A percentile compares a stretch with the other conserved stretches of the same genome.
These are phyloP conservation scores for Eleginops maclovinus DNA, from an alignment of 2,113 vertebrate genomes.

Conservation along the genomic window DNA sequence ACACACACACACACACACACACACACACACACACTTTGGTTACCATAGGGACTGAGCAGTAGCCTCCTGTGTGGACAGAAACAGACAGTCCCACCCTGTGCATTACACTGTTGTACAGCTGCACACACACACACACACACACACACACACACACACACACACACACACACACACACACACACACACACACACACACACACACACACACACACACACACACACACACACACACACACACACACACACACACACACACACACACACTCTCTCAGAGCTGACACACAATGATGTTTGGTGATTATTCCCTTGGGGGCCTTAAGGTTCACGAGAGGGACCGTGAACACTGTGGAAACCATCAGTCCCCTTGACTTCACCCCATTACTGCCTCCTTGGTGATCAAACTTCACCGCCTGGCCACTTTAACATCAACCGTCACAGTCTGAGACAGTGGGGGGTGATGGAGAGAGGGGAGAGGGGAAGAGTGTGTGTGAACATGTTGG, in stretches of 20 bases:
- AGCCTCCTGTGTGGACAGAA: constrained; percentile 52
- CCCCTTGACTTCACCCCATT: constrained; percentile 18
- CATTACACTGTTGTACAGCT: constrained; percentile 25
- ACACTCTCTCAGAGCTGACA: background rate
- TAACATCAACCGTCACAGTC: constrained; percentile 29
- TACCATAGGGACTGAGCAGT: constrained; percentile 68
- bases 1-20: constrained; percentile 8
- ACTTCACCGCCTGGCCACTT: constrained; percentile 19
- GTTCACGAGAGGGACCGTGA: constrained; percentile 31
- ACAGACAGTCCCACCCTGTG: constrained; percentile 24
- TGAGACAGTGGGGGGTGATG: background rate
- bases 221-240: background rate
- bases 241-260: constrained; percentile 18
- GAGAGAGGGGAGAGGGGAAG: background rate
- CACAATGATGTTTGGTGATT: constrained; percentile 35
- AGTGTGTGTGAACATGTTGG: background rate
- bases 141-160: background rate
- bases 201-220: constrained; percentile 5
- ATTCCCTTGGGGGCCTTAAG: constrained; percentile 14
- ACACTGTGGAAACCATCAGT: constrained; percentile 14
- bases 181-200: background rate
- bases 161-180: background rate
- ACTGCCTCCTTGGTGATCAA: constrained; percentile 29
- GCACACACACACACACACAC: background rate
- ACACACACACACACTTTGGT: constrained; percentile 38